Percentiles rank a stretch among this genome's conserved stretches.
phyloP scores from a whole-genome alignment of 2,797 vertebrate species.

The Paguma larvata region DNA sequence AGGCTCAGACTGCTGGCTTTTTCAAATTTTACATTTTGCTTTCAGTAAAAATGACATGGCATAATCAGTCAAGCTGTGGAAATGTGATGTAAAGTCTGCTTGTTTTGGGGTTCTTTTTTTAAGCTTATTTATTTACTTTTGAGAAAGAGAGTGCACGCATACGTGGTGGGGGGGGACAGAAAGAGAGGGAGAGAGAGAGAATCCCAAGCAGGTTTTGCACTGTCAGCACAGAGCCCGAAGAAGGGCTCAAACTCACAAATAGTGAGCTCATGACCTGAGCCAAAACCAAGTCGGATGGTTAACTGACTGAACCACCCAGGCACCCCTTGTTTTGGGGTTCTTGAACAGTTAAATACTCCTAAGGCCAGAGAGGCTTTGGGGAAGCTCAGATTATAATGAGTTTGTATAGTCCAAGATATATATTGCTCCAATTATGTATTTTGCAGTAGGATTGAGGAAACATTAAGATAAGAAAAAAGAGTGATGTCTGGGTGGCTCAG shows the following conservation, averaged over 20 bases:
- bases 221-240: too few species aligned
- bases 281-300: too few species aligned
- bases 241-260: too few species aligned
- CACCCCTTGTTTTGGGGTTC: neutral
- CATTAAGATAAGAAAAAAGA: neutral
- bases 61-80: neutral
- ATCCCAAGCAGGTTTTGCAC: too few species aligned
- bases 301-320: too few species aligned
- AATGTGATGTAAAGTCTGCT: neutral
- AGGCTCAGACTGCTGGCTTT: neutral
- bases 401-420: neutral
- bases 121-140: too few species aligned
- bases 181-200: too few species aligned
- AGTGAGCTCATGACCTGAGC: too few species aligned
- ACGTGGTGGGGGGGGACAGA: too few species aligned
- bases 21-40: slow-evolving; percentile 18
- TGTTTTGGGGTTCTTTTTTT: neutral
- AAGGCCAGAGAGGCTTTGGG: neutral
- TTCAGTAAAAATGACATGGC: neutral
- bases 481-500: too few species aligned
- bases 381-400: neutral
- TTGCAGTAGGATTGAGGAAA: neutral
- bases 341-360: neutral
- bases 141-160: too few species aligned
- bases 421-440: neutral